Conservation (phyloP, 2,888 invertebrate genomes). For the Hypomecis punctinalis region DNA sequence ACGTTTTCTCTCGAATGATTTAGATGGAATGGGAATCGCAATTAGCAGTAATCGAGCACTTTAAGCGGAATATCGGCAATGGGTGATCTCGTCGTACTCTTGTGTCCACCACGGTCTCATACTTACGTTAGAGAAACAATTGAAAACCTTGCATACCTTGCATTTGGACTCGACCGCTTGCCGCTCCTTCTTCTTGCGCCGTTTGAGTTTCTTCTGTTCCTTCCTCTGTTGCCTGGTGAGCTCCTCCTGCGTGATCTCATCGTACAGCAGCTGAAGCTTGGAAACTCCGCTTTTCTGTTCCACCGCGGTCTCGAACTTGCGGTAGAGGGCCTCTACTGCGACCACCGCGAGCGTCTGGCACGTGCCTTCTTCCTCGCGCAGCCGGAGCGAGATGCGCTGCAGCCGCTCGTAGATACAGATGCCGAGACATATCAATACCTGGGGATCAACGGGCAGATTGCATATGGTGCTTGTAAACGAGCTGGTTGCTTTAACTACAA, state of each 20-base stretch:
- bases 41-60: too few species aligned
- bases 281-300: constrained; percentile 95
- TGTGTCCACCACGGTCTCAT: too few species aligned
- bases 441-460: too few species aligned
- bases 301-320: constrained; percentile 95
- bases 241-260: constrained; percentile 95
- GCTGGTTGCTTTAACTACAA: too few species aligned
- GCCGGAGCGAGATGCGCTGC: constrained; percentile 93
- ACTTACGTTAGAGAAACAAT: background rate
- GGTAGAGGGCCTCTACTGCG: constrained; percentile 93
- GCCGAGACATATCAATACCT: constrained; percentile 96
- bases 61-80: too few species aligned
- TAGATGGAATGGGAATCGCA: too few species aligned
- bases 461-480: too few species aligned
- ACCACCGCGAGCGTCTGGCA: constrained; percentile 96
- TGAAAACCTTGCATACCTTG: constrained; percentile 59
- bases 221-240: constrained; percentile 92
- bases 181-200: constrained; percentile 89
- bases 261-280: constrained; percentile 94
- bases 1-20: too few species aligned
- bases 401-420: constrained; percentile 96
- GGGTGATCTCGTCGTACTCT: too few species aligned
- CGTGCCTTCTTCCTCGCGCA: constrained; percentile 96
- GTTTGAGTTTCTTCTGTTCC: constrained; percentile 93
- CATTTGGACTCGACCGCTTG: constrained; percentile 75